Conservation (phyloP, 2,888 invertebrate genomes). For the Drosophila pseudotakahashii region DNA sequence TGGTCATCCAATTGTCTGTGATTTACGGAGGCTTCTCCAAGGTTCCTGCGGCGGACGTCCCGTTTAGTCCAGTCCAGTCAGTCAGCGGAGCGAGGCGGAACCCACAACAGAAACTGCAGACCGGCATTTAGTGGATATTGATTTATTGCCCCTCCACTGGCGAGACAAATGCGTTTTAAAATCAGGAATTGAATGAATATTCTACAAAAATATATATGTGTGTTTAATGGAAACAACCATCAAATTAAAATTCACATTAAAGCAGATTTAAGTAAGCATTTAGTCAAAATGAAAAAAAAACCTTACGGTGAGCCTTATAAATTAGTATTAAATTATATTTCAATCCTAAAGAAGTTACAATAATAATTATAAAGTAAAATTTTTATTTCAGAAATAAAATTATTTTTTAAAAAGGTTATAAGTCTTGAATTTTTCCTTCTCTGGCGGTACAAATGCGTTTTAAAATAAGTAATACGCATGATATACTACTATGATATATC, state of each 20-base stretch:
- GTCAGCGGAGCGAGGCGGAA: constrained; percentile 21
- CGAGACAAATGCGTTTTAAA: constrained; percentile 13
- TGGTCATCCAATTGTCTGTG: constrained; percentile 78
- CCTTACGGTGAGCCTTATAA: too few relatives aligned
- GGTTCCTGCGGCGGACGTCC: constrained; percentile 17
- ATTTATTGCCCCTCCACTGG: constrained; percentile 54
- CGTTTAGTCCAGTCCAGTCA: constrained; percentile 11
- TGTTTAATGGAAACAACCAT: neutral
- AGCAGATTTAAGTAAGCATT: too few relatives aligned
- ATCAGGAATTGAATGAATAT: neutral
- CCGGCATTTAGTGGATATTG: constrained; percentile 66
- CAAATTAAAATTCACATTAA: neutral
- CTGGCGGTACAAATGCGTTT: too few relatives aligned
- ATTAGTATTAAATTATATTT: too few relatives aligned
- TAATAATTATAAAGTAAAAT: too few relatives aligned
- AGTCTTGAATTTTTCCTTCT: too few relatives aligned
- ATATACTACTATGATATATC: too few relatives aligned
- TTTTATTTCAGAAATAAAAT: too few relatives aligned
- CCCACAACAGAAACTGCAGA: constrained; percentile 41
- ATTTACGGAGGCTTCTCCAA: constrained; percentile 58
- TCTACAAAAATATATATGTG: neutral
- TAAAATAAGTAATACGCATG: too few relatives aligned
- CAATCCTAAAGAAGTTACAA: too few relatives aligned
- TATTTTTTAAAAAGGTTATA: too few relatives aligned
- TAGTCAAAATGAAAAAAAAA: too few relatives aligned